These are phyloP conservation scores for Podarcis raffonei DNA, from an alignment of 2,113 vertebrate genomes.

Conservation along the genomic window DNA sequence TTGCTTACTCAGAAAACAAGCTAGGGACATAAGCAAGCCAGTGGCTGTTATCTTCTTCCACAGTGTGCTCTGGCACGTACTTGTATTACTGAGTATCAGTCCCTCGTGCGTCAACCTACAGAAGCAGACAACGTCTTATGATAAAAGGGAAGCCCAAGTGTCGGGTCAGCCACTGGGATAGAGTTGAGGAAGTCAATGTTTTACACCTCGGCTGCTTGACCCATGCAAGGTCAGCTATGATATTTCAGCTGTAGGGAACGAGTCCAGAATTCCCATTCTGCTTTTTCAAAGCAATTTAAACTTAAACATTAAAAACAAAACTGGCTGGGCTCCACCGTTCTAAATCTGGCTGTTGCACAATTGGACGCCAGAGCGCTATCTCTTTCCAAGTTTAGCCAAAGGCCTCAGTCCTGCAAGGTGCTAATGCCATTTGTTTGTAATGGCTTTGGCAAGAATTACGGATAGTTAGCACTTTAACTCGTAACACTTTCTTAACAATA, in stretches of 20 bases:
- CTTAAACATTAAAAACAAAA: slow-evolving; percentile 6
- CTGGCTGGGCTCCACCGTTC: not conserved
- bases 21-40: not conserved
- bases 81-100: not conserved
- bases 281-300: slow-evolving; percentile 7
- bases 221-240: not conserved
- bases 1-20: not conserved
- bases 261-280: not conserved
- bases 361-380: not conserved
- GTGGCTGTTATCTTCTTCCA: slow-evolving; percentile 1
- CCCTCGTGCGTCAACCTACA: not conserved
- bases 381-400: not conserved
- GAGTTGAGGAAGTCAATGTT: not conserved
- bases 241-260: slow-evolving; percentile 4
- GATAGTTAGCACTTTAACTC: not conserved
- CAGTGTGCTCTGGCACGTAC: not conserved
- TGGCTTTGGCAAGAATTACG: not conserved
- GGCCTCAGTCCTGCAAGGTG: not conserved
- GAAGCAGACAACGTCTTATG: not conserved
- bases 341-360: not conserved
- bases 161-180: not conserved
- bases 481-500: slow-evolving; percentile 4
- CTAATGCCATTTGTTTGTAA: not conserved
- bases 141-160: slow-evolving; percentile 5
- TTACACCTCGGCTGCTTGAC: not conserved